Evolutionary conservation across 1,140 invertebrate genomes (phyloP), one percentile per base, ranked within the genome.

Genomic region (Chrysoperla carnea): DNA sequence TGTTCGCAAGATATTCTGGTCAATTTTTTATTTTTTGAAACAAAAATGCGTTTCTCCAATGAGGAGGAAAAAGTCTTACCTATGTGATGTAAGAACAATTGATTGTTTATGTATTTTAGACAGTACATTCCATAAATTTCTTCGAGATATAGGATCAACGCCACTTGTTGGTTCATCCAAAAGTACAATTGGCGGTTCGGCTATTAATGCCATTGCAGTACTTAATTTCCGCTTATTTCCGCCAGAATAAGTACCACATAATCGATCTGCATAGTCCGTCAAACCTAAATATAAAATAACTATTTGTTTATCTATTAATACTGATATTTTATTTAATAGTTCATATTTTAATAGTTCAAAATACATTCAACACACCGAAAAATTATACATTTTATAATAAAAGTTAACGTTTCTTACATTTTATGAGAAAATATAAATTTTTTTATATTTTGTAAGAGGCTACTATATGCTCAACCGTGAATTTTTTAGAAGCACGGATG

Each of bases 171-270:
- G 75, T 53, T 80, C 76, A 51, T 80, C 84, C 52, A 89, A 56
- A 40, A 87, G 72, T 41, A 86, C 72, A 29, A 88, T 65, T 31
- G 70, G 67, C 17, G 83, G 84, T 60, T 77, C 75, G 27, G 79
- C 84, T 27, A 89, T 73, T 33, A 89, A 58, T 11, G 84, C 75
- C 46, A 91, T 73, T 4, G 82, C 84, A 39, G 82, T 80, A 42
- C 77, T 83, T 36, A 91, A 56, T 52, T 90, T 86, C 29, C 86
- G 62, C 55, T 86, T 88, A 53, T 88, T 91, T 1, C 86, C 87
- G 6, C 82, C 82, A 51, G 79, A 84, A 48, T 72, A 76, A 9
- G 62, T 64, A 29, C 59, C 59, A 52, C 68, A 70, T 29, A 62
- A 60, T 37, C 68, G 61, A 36, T 55, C 49, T 13, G 62, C 63